Base-by-base conservation (phyloP, 2,888 invertebrate species). In the Arctia plantaginis region DNA sequence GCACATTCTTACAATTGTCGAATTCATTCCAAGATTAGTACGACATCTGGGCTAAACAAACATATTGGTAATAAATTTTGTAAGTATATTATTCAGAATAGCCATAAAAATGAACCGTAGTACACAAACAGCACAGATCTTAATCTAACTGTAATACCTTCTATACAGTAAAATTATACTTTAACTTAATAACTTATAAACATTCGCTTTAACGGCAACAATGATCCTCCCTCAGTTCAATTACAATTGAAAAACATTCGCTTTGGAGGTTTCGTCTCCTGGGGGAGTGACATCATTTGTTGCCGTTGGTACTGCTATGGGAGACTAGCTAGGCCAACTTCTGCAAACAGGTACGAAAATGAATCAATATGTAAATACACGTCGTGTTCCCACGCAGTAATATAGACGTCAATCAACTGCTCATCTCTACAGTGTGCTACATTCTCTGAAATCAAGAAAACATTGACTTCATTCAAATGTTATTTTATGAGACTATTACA, bases 351-450 rank as follows among this genome's bases (percentile, higher is more conserved):
- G 82, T 92, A 95, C 12, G 92, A 86, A 81, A 88, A 87, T n/a
- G 88, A 85, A 71, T 93, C 89, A 51, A 83, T 74, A 76, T 85
- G 84, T 13, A 93, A 88, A 80, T 94, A 94, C 3, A 90, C 84
- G 59, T 94, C 92, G 44, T 92, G 85, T 80, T 95, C 94, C 95
- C 95, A 96, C 0, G 94, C 89, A 73, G 91, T 92, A 0, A 90
- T 85, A 82, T 95, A 95, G 1, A 94, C 89, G 80, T 94, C 94
- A 67, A 94, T 90, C 8, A 93, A 79, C 59, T 89, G 87, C 79
- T 94, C 94, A 81, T 95, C 92, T 82, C 94, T 85, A 80, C 95
- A 93, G 77, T 95, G 96, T 8, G 94, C 95, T 62, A 96, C 89
- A 74, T 95, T 95, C 88, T 96, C 96, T 96, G 91, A 80, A 95